Evolutionary conservation across 2,888 invertebrate genomes (phyloP).

Genomic region (Myopa testacea): DNA sequence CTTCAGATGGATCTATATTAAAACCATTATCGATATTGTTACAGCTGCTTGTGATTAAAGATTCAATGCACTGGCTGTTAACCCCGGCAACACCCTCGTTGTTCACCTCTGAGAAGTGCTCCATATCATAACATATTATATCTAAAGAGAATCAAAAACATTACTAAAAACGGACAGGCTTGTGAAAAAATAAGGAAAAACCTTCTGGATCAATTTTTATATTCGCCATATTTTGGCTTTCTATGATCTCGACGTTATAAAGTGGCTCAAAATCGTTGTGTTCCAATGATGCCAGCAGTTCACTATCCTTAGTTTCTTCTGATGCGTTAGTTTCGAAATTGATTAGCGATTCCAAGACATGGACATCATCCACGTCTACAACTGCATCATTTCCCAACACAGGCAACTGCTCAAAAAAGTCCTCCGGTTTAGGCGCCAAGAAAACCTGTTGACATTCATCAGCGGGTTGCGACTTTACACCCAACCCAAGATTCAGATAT

Average conservation of each 20-base stretch:
- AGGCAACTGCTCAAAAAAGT: neutral
- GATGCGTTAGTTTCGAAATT: no score
- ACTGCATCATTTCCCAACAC: neutral
- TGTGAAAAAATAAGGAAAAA: neutral
- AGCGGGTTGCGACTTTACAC: neutral
- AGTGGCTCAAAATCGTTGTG: neutral
- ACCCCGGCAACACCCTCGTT: constrained; percentile 14
- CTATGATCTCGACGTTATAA: neutral
- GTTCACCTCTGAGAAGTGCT: constrained; percentile 27
- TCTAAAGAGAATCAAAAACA: constrained; percentile 32
- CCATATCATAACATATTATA: constrained; percentile 44
- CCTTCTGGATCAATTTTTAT: constrained; percentile 43
- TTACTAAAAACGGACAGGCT: neutral
- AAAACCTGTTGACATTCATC: neutral
- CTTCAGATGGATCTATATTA: neutral
- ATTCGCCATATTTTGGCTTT: constrained; percentile 37
- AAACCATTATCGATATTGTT: neutral
- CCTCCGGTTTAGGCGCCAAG: neutral
- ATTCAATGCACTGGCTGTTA: constrained; percentile 24
- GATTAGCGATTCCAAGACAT: no score
- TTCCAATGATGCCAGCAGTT: neutral
- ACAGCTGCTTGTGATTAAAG: neutral
- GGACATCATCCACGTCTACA: neutral
- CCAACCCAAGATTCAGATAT: neutral
- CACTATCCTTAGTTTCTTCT: no score